phyloP scores from a whole-genome alignment of 2,888 invertebrate genomes.

The Lapara coniferarum region DNA sequence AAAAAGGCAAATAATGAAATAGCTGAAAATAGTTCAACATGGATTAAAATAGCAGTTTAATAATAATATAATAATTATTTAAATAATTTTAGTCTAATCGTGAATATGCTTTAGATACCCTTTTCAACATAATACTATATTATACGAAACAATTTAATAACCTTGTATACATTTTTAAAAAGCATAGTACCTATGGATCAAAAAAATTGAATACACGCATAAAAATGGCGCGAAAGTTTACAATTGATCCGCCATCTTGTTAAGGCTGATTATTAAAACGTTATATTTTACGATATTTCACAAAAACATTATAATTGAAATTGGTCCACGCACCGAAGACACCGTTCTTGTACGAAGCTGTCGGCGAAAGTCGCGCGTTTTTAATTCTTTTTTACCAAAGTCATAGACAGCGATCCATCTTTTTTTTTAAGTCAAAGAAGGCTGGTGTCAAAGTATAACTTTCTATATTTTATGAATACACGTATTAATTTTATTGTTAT shows the following conservation, averaged over 20 bases:
- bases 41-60: too few relatives aligned
- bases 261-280: not conserved
- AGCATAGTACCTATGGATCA: too few relatives aligned
- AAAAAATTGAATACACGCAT: not conserved
- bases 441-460: conserved; percentile 2
- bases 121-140: too few relatives aligned
- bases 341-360: conserved; percentile 10
- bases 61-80: too few relatives aligned
- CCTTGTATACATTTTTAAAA: not conserved
- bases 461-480: not conserved
- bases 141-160: too few relatives aligned
- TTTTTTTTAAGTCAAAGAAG: not conserved
- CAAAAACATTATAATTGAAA: not conserved
- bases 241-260: not conserved
- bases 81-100: too few relatives aligned
- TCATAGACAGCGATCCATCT: conserved; percentile 18
- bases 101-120: too few relatives aligned
- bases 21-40: not conserved
- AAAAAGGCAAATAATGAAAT: not conserved
- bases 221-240: not conserved
- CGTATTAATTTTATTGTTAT: not conserved
- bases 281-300: not conserved
- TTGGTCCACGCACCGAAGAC: not conserved
- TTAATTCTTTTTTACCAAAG: conserved; percentile 28
- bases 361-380: conserved; percentile 32